Evolutionary conservation across 2,888 invertebrate species (phyloP), one percentile per base, ranked within the genome.

Genomic region (Epicampocera succincta): DNA sequence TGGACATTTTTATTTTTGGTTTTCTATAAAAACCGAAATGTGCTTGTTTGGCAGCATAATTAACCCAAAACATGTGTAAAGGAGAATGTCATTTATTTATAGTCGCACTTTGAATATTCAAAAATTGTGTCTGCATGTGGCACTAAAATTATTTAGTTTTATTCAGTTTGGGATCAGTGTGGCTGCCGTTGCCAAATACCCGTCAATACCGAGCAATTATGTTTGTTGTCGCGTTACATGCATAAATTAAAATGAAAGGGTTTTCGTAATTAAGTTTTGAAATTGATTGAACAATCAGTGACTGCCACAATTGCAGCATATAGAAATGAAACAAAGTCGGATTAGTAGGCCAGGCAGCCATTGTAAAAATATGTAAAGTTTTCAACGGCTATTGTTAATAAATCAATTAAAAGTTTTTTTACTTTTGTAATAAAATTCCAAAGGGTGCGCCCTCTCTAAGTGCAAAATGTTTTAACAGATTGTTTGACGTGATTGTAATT

Each of bases 21-120:
- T n/a, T n/a, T n/a, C n/a, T n/a, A n/a, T n/a, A n/a, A n/a, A n/a
- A n/a, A 63, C 9, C 33, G 12, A 11, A 40, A 46, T 56, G 9
- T 54, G 54, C 13, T 50, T 38, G 21, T 52, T 61, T 65, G 46
- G 40, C 48, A 21, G 12, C 13, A 29, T 48, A 65, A 74, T 65
- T 56, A 74, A 56, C n/a, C n/a, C 25, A 13, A 38, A 74, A 56
- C 65, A 56, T 74, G 65, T 74, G 74, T 74, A 56, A 15, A 12
- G 65, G 61, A 21, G 42, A 19, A 33, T 44, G 54, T 54, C 44
- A 29, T 25, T 54, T 54, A 29, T 68, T 68, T 54, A 40, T 15
- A n/a, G n/a, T 46, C 13, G 11, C 44, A 54, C 8, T 44, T 46
- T 40, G 68, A 42, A 15, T 44, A 68, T 42, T 68, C 29, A 4